Evolutionary conservation across 2,888 invertebrate genomes (phyloP).

Genomic region (Eristalis arbustorum): DNA sequence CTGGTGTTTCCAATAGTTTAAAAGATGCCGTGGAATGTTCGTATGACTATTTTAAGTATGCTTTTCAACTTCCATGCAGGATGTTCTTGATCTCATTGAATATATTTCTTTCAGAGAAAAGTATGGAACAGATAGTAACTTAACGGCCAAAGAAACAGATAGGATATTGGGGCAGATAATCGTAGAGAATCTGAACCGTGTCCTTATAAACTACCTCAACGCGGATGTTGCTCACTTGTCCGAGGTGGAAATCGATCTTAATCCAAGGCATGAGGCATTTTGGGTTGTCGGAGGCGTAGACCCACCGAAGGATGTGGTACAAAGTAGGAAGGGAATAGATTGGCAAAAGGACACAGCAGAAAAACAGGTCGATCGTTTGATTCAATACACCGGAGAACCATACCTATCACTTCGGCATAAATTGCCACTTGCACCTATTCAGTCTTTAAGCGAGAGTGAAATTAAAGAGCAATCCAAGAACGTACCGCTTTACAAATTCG

Average conservation of each 20-base stretch:
- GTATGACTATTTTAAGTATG: conserved; percentile 74
- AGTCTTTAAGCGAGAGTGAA: conserved; percentile 82
- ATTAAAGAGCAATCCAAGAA: conserved; percentile 79
- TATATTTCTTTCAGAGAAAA: conserved; percentile 22
- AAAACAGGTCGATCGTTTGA: conserved; percentile 83
- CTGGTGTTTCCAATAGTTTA: conserved; percentile 73
- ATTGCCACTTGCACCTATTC: conserved; percentile 85
- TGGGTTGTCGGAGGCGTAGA: conserved; percentile 91
- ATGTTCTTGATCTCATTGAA: background rate
- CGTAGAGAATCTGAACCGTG: conserved; percentile 86
- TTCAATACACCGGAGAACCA: conserved; percentile 87
- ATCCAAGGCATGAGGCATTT: conserved; percentile 91
- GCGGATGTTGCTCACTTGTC: conserved; percentile 83
- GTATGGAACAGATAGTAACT: conserved; percentile 36
- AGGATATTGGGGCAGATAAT: conserved; percentile 79
- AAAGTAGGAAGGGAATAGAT: conserved; percentile 78
- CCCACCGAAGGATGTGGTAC: conserved; percentile 81
- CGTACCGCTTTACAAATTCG: conserved; percentile 83
- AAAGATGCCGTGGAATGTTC: conserved; percentile 75
- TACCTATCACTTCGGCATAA: conserved; percentile 86
- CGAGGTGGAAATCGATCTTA: conserved; percentile 85
- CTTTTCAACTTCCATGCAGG: background rate
- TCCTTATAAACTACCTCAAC: conserved; percentile 83
- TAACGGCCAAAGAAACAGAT: conserved; percentile 73
- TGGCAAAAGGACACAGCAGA: conserved; percentile 81